These are phyloP conservation scores for Cynaeus angustus DNA, from an alignment of 2,888 invertebrate genomes.

Conservation along the genomic window DNA sequence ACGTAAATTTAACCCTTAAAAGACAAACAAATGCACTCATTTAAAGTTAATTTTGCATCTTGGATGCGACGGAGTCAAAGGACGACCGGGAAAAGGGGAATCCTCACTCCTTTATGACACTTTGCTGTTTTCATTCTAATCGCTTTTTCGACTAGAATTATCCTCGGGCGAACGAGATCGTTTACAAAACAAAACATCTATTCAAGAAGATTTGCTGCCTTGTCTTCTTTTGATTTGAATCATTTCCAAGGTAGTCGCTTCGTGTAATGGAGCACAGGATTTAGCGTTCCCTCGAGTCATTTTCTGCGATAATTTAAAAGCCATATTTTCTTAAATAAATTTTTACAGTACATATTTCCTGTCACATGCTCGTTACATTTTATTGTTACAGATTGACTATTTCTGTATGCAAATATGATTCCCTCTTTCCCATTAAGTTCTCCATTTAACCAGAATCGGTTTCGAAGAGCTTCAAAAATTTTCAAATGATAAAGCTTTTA, in stretches of 20 bases:
- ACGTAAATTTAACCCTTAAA: constrained; percentile 69
- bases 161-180: constrained; percentile 21
- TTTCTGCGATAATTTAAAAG: constrained; percentile 64
- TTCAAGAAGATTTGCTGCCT: constrained; percentile 27
- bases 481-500: constrained; percentile 19
- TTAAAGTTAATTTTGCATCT: constrained; percentile 64
- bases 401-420: constrained; percentile 60
- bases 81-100: constrained; percentile 41
- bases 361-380: constrained; percentile 69
- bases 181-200: constrained; percentile 32
- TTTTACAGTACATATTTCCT: constrained; percentile 71
- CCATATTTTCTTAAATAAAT: constrained; percentile 67
- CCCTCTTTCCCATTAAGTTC: constrained; percentile 26
- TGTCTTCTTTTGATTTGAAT: constrained; percentile 41
- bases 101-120: constrained; percentile 45
- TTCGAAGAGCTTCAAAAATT: constrained; percentile 15
- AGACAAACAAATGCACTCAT: constrained; percentile 64
- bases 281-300: constrained; percentile 64
- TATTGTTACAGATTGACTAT: constrained; percentile 69
- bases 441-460: constrained; percentile 32
- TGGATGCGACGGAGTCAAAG: constrained; percentile 40
- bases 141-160: constrained; percentile 35
- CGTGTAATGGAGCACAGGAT: constrained; percentile 56
- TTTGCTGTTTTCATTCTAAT: constrained; percentile 45
- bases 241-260: constrained; percentile 42